Evolutionary conservation across 2,113 vertebrate species (phyloP), one percentile per base, ranked within the genome.

Genomic region (Nettapus auritus): DNA sequence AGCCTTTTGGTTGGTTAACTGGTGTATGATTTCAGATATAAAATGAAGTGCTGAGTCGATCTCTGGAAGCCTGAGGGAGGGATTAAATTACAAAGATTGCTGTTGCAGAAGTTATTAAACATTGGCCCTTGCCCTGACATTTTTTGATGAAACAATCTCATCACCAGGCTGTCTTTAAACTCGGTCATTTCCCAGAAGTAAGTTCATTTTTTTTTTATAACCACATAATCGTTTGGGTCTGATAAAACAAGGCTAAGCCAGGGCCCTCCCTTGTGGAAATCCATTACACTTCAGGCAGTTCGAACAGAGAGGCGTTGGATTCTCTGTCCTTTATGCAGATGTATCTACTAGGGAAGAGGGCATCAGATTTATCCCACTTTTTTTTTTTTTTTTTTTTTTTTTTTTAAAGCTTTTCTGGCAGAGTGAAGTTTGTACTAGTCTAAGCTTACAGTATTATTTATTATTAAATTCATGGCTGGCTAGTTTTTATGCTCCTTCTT

Each of bases 1-100:
- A 92, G 98, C 98, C 97, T 99, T 99, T 92, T 99, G 99, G 96
- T 97, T 98, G 88, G 98, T 99, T 97, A 99, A 97, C 98, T 99
- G 99, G 95, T 99, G 99, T 94, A 99, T 98, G 96, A 99, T 99
- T 98, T 99, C 99, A 1, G 99, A 99, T 96, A 99, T 98, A 88
- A 97, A 98, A 95, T 98, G 98, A 94, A 99, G 98, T 67, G 99
- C 99, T n/a, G 98, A 98, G 97, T 99, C 98, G n/a, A 99, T 99
- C 97, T 99, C 99, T 44, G 99, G 99, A 95, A 99, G 98, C 97
- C 99, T 99, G 94, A 50, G 88, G 77, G 81, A 94, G 52, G 59
- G 86, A 96, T 86, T 93, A 75, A 94, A 91, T 95, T 34, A 84
- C 92, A 97, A 91, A 93, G 64, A 76, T 55, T 79, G 57, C 80